A percentile compares a stretch with the other conserved stretches of the same genome.
Evolutionary conservation across 2,888 invertebrate genomes (phyloP).

Genomic region (Patella ulyssiponensis): DNA sequence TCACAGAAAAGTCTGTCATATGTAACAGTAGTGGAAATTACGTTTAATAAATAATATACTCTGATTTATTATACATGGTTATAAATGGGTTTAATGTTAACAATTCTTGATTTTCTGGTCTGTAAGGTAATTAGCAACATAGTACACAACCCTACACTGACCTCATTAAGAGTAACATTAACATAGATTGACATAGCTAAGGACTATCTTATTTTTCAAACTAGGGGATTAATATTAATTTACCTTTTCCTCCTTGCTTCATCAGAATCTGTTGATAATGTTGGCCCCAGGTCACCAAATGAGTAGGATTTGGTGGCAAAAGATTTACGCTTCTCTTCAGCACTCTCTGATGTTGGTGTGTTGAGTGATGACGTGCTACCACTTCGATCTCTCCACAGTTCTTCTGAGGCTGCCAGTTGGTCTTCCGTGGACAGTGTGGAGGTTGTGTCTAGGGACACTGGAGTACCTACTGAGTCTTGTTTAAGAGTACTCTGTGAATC

Average conservation of each 20-base stretch:
- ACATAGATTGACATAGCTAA: not conserved
- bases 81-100: too few species aligned
- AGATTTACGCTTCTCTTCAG: constrained; percentile 41
- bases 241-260: constrained; percentile 39
- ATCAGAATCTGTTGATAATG: constrained; percentile 43
- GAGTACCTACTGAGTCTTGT: constrained; percentile 36
- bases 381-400: constrained; percentile 47
- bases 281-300: constrained; percentile 49
- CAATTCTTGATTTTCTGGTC: not conserved
- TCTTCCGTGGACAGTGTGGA: constrained; percentile 47
- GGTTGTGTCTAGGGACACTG: constrained; percentile 38
- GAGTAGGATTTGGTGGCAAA: constrained; percentile 54
- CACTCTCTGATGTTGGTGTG: constrained; percentile 31
- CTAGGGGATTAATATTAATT: not conserved
- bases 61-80: too few species aligned
- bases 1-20: too few species aligned
- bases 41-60: too few species aligned
- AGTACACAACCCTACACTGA: not conserved
- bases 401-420: constrained; percentile 45
- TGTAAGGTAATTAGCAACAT: not conserved
- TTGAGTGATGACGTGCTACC: constrained; percentile 47
- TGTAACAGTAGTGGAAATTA: too few species aligned
- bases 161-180: not conserved
- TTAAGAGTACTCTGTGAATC: constrained; percentile 36
- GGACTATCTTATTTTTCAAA: not conserved